These are phyloP conservation scores for Unio delphinus DNA, from an alignment of 2,888 invertebrate genomes.

Conservation along the genomic window DNA sequence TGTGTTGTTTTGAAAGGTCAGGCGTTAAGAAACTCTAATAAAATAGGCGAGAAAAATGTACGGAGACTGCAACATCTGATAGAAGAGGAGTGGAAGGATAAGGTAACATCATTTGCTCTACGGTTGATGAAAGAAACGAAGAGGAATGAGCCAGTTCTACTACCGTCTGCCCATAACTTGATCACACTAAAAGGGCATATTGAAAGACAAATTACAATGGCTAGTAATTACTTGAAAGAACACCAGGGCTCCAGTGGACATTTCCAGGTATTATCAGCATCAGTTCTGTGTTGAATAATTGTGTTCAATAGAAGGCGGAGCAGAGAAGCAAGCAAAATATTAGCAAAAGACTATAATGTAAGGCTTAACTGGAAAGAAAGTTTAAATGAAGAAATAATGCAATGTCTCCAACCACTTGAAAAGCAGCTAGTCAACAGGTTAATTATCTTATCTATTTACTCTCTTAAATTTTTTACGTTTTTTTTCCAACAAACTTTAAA, in stretches of 20 bases:
- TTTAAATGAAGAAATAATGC: too few relatives aligned
- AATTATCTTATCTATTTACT: too few relatives aligned
- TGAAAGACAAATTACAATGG: background rate
- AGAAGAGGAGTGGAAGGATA: background rate
- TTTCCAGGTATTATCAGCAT: background rate
- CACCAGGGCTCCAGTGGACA: background rate
- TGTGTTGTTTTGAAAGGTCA: background rate
- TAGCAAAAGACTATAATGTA: too few relatives aligned
- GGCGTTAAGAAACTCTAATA: background rate
- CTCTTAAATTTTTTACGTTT: too few relatives aligned
- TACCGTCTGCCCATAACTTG: background rate
- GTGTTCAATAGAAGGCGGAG: background rate
- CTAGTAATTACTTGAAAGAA: background rate
- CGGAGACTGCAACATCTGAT: too few relatives aligned
- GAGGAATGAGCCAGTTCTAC: background rate
- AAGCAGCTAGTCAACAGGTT: too few relatives aligned
- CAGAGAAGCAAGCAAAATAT: background rate
- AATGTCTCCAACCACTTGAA: too few relatives aligned
- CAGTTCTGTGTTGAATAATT: background rate
- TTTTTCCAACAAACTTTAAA: too few relatives aligned
- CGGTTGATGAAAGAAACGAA: background rate
- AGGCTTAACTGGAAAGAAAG: too few relatives aligned
- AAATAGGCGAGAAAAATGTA: background rate
- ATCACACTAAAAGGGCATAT: background rate
- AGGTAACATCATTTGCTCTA: background rate